Base-by-base conservation (phyloP, 2,888 invertebrate genomes). In the Leucania comma region DNA sequence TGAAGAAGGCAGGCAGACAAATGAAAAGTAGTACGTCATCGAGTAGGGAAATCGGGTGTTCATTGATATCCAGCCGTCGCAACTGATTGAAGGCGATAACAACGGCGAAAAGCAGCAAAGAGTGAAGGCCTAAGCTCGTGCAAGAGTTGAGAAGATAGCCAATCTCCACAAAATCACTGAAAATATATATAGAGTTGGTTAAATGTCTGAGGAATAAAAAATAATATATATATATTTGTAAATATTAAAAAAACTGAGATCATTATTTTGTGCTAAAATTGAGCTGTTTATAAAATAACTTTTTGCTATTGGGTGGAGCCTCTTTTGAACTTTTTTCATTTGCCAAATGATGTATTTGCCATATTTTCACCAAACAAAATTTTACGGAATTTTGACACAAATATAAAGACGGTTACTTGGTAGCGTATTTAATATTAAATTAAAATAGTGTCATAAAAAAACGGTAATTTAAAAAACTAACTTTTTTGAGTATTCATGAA, bases 21-120 rank as follows among this genome's bases (percentile, higher is more conserved):
- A 98, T 96, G 86, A 97, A 97, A 0, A 98, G 94, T 1, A 98
- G 92, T 1, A 98, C 96, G 84, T 97, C 97, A 82, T 98, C 98
- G 38, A 98, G 94, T 17, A 97, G 90, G 0, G 97, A 97, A 54
- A 97, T 96, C 4, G 97, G 96, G 72, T 97, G 97, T 70, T 95
- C 96, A 86, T 97, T 97, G 69, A 97, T 94, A 85, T 98, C 97
- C 73, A 98, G 90, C 84, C 96, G 96, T 3, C 96, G 95, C 38
- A 97, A 96, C 90, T 97, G 97, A 71, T 96, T 94, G 89, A 97
- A 97, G 0, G 97, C 97, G 26, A 97, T 89, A 4, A 97, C 89
- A 0, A 96, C 96, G 0, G 96, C 94, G 3, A 97, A 84, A n/a
- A 97, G 93, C 96, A 97, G 96, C 5, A 97, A 84, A 0, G 91